Evolutionary conservation across 2,797 vertebrate genomes (phyloP).

Genomic region (Enteromius trimaculatus): DNA sequence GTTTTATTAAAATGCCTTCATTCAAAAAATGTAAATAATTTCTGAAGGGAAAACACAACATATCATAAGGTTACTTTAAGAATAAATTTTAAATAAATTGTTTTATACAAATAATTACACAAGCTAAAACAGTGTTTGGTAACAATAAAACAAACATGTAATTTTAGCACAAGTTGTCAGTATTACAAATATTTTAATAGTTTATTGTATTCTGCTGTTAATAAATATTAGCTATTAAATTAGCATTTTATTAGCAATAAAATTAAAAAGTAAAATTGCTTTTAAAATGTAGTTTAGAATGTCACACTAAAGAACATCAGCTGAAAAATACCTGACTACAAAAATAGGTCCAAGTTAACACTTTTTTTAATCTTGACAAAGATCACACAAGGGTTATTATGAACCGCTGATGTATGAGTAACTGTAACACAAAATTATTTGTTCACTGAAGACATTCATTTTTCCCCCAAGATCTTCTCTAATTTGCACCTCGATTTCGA

Average conservation of each 20-base stretch:
- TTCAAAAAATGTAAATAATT: background rate
- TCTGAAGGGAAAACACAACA: background rate
- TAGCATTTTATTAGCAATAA: background rate
- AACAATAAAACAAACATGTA: background rate
- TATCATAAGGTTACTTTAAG: background rate
- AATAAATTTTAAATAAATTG: background rate
- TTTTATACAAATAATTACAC: no score
- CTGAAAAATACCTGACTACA: background rate
- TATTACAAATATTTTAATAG: background rate
- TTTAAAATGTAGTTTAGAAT: background rate
- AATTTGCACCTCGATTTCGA: background rate
- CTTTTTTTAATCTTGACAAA: background rate
- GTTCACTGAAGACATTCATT: background rate
- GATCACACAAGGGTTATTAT: background rate
- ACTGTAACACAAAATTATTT: background rate
- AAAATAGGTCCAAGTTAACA: background rate
- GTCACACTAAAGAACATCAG: background rate
- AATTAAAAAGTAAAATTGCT: background rate
- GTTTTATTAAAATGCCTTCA: no score
- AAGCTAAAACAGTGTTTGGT: background rate
- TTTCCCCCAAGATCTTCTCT: background rate
- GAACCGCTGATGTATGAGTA: background rate
- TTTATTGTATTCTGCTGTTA: background rate
- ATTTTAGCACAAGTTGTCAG: background rate
- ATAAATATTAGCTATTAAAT: background rate